Conservation (phyloP, 2,113 vertebrate species). For the Protobothrops flavoviridis region DNA sequence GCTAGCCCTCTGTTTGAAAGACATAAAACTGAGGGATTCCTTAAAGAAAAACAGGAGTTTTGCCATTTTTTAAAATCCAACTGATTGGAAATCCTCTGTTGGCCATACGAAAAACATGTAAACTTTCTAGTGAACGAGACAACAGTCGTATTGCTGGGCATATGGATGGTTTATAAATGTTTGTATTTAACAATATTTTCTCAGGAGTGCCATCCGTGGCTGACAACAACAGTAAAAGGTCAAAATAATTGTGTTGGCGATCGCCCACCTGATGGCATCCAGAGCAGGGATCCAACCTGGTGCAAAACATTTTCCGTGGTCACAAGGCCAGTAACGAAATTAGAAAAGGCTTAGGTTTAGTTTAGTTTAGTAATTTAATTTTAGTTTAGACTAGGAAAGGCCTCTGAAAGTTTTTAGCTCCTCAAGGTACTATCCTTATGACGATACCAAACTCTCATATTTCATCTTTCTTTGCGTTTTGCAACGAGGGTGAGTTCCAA, state of each 20-base stretch:
- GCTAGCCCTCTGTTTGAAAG: neutral
- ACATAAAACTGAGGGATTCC: neutral
- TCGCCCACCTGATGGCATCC: neutral
- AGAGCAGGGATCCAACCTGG: slow-evolving; percentile 26
- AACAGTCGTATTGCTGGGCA: neutral
- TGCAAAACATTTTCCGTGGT: slow-evolving; percentile 36
- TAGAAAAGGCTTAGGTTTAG: neutral
- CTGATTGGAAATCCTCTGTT: neutral
- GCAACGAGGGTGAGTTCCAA: neutral
- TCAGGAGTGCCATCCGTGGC: neutral
- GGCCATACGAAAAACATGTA: slow-evolving; percentile 1
- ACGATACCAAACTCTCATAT: slow-evolving; percentile 33
- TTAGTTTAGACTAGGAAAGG: slow-evolving; percentile 30
- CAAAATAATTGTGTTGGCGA: neutral
- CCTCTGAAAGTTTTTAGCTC: slow-evolving; percentile 52
- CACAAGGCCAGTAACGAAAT: slow-evolving; percentile 43
- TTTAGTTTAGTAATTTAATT: neutral
- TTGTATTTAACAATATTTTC: slow-evolving; percentile 8
- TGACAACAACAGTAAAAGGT: neutral
- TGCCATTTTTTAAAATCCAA: neutral
- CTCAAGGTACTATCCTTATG: slow-evolving; percentile 38
- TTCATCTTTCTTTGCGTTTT: slow-evolving; percentile 11
- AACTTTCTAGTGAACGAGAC: slow-evolving; percentile 44
- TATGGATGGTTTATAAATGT: slow-evolving; percentile 41
- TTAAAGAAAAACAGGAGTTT: neutral